These are phyloP conservation scores for Bergia sp. DNA, from an alignment of 92 coral and sea anemone genomes.

Conservation along the genomic window DNA sequence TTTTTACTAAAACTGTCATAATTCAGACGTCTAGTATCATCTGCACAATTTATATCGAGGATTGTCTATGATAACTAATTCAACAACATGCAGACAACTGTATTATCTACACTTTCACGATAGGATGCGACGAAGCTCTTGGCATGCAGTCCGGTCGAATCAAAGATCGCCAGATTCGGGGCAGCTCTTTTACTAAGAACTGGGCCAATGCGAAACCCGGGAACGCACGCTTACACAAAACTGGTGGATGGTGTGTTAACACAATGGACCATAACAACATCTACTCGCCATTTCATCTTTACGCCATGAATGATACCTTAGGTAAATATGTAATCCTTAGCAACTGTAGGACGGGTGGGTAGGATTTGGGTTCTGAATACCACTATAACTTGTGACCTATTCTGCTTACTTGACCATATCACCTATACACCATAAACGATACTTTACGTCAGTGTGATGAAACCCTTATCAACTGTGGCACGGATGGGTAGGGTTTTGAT, in stretches of 20 bases:
- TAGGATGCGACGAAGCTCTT: conserved; percentile 70
- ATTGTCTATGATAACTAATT: no score
- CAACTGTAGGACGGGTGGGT: not conserved
- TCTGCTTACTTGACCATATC: not conserved
- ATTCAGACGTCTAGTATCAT: not conserved
- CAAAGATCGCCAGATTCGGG: conserved; percentile 60
- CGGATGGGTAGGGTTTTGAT: no score
- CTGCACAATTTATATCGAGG: not conserved
- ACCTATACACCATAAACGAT: not conserved
- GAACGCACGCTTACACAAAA: conserved; percentile 65
- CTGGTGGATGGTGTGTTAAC: conserved; percentile 83
- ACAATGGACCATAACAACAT: conserved; percentile 27
- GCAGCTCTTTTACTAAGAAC: conserved; percentile 42
- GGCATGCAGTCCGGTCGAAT: conserved; percentile 75
- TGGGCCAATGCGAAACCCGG: conserved; percentile 45
- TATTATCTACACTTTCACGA: not conserved
- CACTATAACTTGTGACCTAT: not conserved
- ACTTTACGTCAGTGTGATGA: not conserved
- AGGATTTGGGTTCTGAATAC: not conserved
- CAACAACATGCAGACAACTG: not conserved
- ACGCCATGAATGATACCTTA: conserved; percentile 63
- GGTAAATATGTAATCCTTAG: conserved; percentile 49
- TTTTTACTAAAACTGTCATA: no score
- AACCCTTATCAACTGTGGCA: no score
- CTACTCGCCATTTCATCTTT: not conserved